Percentiles rank a stretch among this genome's conserved stretches.
phyloP scores from a whole-genome alignment of 2,888 invertebrate genomes.

The Drosophila tripunctata region DNA sequence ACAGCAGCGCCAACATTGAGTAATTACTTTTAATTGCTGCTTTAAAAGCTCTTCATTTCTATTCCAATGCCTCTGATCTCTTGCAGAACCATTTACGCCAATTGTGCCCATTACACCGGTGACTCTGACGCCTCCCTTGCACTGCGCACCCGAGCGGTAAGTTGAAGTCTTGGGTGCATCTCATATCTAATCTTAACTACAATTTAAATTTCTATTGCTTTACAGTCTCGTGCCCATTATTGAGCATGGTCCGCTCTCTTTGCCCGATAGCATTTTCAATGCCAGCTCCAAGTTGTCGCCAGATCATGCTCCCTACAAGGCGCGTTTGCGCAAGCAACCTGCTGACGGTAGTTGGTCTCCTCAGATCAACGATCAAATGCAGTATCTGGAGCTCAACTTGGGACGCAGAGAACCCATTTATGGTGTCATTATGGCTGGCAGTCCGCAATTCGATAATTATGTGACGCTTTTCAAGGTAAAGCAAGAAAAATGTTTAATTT shows the following conservation, averaged over 20 bases:
- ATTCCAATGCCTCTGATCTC: not conserved
- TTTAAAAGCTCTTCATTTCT: not conserved
- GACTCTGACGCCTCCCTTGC: slow-evolving; percentile 84
- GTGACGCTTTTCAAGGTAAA: slow-evolving; percentile 89
- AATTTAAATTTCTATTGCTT: not conserved
- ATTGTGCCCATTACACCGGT: slow-evolving; percentile 57
- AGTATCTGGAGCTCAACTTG: slow-evolving; percentile 89
- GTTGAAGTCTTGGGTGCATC: too few species aligned
- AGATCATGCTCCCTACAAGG: slow-evolving; percentile 85
- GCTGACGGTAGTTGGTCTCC: slow-evolving; percentile 89
- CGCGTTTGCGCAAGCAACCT: slow-evolving; percentile 84
- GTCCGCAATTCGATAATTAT: slow-evolving; percentile 88
- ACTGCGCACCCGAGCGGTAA: slow-evolving; percentile 84
- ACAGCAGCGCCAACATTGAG: slow-evolving; percentile 24
- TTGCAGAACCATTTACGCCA: slow-evolving; percentile 23
- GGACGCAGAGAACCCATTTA: slow-evolving; percentile 88
- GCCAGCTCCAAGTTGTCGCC: slow-evolving; percentile 86
- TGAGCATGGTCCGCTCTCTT: slow-evolving; percentile 84
- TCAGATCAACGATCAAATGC: slow-evolving; percentile 85
- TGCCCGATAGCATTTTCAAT: slow-evolving; percentile 86
- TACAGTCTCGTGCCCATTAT: slow-evolving; percentile 83
- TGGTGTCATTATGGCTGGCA: slow-evolving; percentile 90
- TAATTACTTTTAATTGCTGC: slow-evolving; percentile 26
- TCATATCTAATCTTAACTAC: rapidly evolving
- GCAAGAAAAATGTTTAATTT: not conserved